Evolutionary conservation across 1,140 invertebrate genomes (phyloP).

Genomic region (Lepidostoma basale): DNA sequence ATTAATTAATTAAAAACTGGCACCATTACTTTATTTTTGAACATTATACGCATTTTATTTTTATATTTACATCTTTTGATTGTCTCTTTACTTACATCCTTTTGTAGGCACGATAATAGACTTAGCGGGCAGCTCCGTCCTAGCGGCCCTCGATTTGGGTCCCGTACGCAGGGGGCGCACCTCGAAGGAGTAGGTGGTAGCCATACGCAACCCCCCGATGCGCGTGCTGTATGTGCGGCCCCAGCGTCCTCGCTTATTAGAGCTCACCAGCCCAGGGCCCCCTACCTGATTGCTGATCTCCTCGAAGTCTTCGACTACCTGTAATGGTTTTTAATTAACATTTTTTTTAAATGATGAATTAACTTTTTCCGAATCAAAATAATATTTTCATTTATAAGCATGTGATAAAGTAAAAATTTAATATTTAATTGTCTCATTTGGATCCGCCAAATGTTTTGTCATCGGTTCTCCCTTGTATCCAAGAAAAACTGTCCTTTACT

Average conservation of each 20-base stretch:
- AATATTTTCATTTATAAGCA: no score
- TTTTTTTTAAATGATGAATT: no score
- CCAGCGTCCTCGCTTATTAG: constrained; percentile 42
- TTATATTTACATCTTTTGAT: no score
- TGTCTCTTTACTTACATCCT: constrained; percentile 80
- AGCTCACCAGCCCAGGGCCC: background rate
- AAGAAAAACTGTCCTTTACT: no score
- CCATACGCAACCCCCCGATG: constrained; percentile 72
- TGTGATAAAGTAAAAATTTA: no score
- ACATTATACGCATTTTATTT: no score
- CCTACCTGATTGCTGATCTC: constrained; percentile 49
- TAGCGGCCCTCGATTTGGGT: constrained; percentile 53
- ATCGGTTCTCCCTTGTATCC: no score
- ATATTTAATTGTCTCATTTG: no score
- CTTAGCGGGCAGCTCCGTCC: constrained; percentile 53
- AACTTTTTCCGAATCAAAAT: no score
- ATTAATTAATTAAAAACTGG: no score
- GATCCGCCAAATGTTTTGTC: no score
- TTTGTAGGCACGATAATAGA: constrained; percentile 75
- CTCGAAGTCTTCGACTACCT: constrained; percentile 58
- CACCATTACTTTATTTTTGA: no score
- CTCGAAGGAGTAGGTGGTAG: constrained; percentile 79
- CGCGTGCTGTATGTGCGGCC: constrained; percentile 60
- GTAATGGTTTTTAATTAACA: constrained; percentile 37
- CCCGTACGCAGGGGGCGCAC: constrained; percentile 59